phyloP scores from a whole-genome alignment of 2,113 vertebrate genomes.

The Ptilorrhoa leucosticta region DNA sequence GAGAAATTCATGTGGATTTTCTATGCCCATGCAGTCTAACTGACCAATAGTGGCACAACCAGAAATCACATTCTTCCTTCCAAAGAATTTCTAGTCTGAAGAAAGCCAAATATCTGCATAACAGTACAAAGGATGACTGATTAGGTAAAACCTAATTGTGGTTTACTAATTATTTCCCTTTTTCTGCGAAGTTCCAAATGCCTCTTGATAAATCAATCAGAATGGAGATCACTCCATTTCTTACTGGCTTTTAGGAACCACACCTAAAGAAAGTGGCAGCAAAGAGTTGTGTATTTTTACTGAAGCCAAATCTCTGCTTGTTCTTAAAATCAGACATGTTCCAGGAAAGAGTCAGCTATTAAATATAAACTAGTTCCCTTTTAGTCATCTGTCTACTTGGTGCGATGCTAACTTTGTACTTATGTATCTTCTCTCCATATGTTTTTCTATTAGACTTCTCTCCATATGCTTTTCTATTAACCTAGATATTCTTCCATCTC shows the following conservation, averaged over 20 bases:
- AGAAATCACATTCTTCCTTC: background rate
- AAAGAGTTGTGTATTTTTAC: background rate
- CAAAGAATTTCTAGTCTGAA: background rate
- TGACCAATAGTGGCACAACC: background rate
- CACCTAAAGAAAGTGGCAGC: background rate
- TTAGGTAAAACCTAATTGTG: background rate
- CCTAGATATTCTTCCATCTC: background rate
- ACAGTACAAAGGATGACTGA: background rate
- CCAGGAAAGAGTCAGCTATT: background rate
- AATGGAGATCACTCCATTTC: background rate
- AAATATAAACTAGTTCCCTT: background rate
- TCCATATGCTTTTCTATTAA: background rate
- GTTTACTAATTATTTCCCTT: background rate
- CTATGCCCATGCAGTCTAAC: background rate
- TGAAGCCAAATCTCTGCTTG: background rate
- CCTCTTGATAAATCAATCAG: background rate
- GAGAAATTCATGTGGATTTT: background rate
- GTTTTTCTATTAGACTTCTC: background rate
- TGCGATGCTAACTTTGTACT: background rate
- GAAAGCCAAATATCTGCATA: background rate
- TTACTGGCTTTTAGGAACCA: background rate
- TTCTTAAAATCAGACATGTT: background rate
- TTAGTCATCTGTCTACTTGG: background rate
- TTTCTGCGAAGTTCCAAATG: background rate
- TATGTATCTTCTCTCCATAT: background rate